Percentiles rank a stretch among this genome's conserved stretches.
Conservation (phyloP, 2,888 invertebrate genomes). For the Drosophila gaucha region DNA sequence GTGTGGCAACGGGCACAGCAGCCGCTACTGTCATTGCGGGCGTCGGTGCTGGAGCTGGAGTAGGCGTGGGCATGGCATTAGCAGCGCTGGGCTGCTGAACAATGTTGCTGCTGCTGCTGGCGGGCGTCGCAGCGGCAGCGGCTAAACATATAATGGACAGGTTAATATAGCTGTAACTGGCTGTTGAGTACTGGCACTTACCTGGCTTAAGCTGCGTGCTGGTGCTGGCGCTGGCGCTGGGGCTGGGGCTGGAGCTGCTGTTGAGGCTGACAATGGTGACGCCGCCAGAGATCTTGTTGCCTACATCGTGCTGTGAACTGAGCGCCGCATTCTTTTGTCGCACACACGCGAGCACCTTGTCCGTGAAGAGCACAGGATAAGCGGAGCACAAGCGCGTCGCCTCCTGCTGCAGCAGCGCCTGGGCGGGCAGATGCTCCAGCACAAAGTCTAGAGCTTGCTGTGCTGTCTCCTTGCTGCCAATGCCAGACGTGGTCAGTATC, state of each 20-base stretch:
- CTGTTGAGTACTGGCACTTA: constrained; percentile 28
- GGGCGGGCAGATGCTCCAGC: constrained; percentile 90
- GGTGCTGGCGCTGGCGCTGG: constrained; percentile 36
- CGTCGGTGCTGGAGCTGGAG: constrained; percentile 46
- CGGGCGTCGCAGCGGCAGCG: constrained; percentile 40
- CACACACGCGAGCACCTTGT: constrained; percentile 91
- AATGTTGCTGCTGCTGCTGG: constrained; percentile 30
- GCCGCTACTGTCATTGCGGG: constrained; percentile 52
- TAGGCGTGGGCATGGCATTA: constrained; percentile 34
- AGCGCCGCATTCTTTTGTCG: constrained; percentile 87
- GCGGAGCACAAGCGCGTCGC: constrained; percentile 92
- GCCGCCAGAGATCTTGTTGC: constrained; percentile 90
- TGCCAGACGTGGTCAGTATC: constrained; percentile 90
- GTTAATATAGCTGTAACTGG: background rate
- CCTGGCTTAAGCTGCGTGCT: constrained; percentile 78
- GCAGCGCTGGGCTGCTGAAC: constrained; percentile 30
- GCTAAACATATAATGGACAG: background rate
- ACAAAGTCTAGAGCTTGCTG: constrained; percentile 93
- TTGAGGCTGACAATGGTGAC: constrained; percentile 93
- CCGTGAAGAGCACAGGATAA: constrained; percentile 92
- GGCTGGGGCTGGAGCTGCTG: constrained; percentile 85
- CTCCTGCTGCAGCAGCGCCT: constrained; percentile 91
- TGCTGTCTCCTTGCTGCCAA: constrained; percentile 91
- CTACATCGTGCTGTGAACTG: constrained; percentile 86
- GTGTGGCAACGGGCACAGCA: constrained; percentile 62